A percentile compares a stretch with the other conserved stretches of the same genome.
These are phyloP conservation scores for Elymnias hypermnestra DNA, from an alignment of 1,140 invertebrate genomes.

Conservation along the genomic window DNA sequence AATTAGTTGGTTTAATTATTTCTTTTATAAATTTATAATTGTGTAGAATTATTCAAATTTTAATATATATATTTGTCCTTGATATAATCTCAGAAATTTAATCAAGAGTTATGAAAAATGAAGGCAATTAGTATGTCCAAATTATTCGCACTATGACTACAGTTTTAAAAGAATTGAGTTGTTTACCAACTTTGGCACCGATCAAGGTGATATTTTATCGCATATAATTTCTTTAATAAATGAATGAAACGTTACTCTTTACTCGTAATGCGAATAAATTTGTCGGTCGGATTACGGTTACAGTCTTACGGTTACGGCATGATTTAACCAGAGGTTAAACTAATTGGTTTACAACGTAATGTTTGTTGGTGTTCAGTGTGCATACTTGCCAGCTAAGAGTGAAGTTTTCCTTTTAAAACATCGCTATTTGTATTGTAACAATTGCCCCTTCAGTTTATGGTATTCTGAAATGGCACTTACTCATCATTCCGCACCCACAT, in stretches of 20 bases:
- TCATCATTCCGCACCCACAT: neutral
- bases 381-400: slow-evolving; percentile 20
- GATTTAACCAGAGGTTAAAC: slow-evolving; percentile 44
- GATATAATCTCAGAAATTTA: no score
- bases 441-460: neutral
- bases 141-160: slow-evolving; percentile 23
- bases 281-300: slow-evolving; percentile 18
- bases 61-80: no score
- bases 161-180: neutral
- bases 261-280: slow-evolving; percentile 32
- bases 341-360: slow-evolving; percentile 46
- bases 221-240: no score
- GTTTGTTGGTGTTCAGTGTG: slow-evolving; percentile 72
- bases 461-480: slow-evolving; percentile 2
- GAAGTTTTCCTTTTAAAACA: slow-evolving; percentile 4
- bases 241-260: no score
- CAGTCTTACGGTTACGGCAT: slow-evolving; percentile 51
- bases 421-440: neutral
- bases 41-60: no score
- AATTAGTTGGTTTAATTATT: no score
- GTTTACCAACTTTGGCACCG: neutral
- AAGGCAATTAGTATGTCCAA: slow-evolving; percentile 45
- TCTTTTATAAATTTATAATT: no score
- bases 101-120: no score
- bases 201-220: no score